Conservation (phyloP, 2,888 invertebrate species). For the Eulithis prunata region DNA sequence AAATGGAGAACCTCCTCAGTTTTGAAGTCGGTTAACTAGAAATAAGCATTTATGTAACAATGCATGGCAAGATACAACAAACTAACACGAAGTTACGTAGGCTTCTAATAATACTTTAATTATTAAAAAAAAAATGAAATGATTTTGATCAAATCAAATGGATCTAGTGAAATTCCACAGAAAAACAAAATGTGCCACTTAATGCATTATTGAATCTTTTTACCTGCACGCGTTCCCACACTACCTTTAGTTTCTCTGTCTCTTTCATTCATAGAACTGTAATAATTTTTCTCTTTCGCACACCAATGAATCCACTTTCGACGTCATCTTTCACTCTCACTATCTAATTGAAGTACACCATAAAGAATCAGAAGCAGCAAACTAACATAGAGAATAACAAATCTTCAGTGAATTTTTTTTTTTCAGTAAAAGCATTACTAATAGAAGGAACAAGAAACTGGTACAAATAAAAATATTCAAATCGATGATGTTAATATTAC, state of each 20-base stretch:
- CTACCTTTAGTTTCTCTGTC: slow-evolving; percentile 53
- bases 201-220: slow-evolving; percentile 62
- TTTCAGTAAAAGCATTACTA: no score
- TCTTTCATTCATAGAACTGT: slow-evolving; percentile 46
- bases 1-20: no score
- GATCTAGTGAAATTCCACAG: slow-evolving; percentile 16
- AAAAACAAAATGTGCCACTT: slow-evolving; percentile 22
- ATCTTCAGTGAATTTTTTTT: no score
- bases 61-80: not conserved
- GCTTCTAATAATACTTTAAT: not conserved
- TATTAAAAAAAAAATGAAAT: not conserved
- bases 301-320: slow-evolving; percentile 60
- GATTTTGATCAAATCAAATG: not conserved
- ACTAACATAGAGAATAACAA: not conserved
- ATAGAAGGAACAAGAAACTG: no score
- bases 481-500: no score
- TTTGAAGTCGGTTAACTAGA: no score
- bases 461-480: no score
- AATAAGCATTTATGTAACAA: no score
- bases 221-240: slow-evolving; percentile 79
- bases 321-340: slow-evolving; percentile 83
- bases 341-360: slow-evolving; percentile 65
- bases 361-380: slow-evolving; percentile 49
- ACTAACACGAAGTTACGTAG: not conserved
- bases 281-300: slow-evolving; percentile 45